These are phyloP conservation scores for Eretmochelys imbricata DNA, from an alignment of 2,113 vertebrate genomes.

Conservation along the genomic window DNA sequence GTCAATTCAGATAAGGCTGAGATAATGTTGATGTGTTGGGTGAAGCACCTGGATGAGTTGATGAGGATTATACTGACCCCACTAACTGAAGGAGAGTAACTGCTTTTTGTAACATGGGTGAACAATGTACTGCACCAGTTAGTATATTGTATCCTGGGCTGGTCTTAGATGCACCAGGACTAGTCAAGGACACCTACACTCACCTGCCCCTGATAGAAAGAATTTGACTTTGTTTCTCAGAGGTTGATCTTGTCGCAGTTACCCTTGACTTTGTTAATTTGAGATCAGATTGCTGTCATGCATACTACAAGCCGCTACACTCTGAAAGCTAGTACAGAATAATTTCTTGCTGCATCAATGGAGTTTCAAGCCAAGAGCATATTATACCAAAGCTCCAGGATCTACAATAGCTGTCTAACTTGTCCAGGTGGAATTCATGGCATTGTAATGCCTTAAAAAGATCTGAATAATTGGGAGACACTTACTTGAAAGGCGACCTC, in stretches of 20 bases:
- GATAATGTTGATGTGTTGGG: not conserved
- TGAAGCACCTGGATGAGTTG: not conserved
- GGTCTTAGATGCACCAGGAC: not conserved
- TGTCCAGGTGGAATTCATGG: constrained; percentile 1
- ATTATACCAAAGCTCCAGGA: not conserved
- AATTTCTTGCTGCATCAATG: not conserved
- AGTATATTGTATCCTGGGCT: not conserved
- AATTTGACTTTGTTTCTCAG: not conserved
- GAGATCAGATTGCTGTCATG: not conserved
- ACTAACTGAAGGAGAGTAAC: not conserved
- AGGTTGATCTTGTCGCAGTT: not conserved
- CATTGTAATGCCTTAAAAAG: not conserved
- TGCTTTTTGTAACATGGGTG: not conserved
- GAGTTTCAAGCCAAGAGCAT: not conserved
- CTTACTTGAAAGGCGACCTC: not conserved
- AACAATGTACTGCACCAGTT: rapidly evolving
- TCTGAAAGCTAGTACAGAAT: not conserved
- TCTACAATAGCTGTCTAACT: not conserved
- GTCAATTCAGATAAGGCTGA: not conserved
- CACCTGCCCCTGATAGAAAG: not conserved
- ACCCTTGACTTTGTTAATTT: not conserved
- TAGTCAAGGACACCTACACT: not conserved
- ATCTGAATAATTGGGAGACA: not conserved
- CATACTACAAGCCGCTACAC: not conserved
- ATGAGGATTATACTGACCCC: not conserved